A percentile compares a stretch with the other conserved stretches of the same genome.
These are phyloP conservation scores for Mormyrus lacerda DNA, from an alignment of 2,113 vertebrate genomes.

Conservation along the genomic window DNA sequence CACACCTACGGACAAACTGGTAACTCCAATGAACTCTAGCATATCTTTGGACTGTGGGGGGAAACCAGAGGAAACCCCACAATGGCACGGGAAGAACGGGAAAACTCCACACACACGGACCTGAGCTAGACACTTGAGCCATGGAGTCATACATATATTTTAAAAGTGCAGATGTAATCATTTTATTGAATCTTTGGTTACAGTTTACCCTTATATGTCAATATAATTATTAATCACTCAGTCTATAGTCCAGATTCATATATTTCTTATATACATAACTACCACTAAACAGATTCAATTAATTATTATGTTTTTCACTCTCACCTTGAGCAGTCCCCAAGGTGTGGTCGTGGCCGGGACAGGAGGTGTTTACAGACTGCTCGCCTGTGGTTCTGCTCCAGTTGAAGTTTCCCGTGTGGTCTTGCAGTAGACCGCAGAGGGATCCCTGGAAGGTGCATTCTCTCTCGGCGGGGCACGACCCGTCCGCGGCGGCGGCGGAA, in stretches of 20 bases:
- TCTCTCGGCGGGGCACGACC: constrained; percentile 55
- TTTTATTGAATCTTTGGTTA: neutral
- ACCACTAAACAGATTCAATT: neutral
- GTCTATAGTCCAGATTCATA: neutral
- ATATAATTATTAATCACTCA: neutral
- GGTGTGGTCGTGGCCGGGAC: constrained; percentile 56
- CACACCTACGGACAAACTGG: neutral
- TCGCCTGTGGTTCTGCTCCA: constrained; percentile 51
- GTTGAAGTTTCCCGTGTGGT: constrained; percentile 34
- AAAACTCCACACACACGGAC: neutral
- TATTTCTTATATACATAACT: neutral
- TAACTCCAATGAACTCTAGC: neutral
- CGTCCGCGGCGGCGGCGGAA: constrained; percentile 27
- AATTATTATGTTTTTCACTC: neutral
- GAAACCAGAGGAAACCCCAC: neutral
- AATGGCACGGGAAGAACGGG: neutral
- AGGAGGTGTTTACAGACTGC: constrained; percentile 42
- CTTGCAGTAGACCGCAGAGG: constrained; percentile 53
- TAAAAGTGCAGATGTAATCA: neutral
- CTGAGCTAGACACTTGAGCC: neutral
- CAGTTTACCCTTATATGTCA: neutral
- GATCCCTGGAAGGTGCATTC: constrained; percentile 66
- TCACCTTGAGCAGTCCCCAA: constrained; percentile 58
- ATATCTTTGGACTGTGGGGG: neutral
- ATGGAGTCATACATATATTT: neutral